Evolutionary conservation across 2,888 invertebrate genomes (phyloP).

Genomic region (Andricus quercusramuli): DNA sequence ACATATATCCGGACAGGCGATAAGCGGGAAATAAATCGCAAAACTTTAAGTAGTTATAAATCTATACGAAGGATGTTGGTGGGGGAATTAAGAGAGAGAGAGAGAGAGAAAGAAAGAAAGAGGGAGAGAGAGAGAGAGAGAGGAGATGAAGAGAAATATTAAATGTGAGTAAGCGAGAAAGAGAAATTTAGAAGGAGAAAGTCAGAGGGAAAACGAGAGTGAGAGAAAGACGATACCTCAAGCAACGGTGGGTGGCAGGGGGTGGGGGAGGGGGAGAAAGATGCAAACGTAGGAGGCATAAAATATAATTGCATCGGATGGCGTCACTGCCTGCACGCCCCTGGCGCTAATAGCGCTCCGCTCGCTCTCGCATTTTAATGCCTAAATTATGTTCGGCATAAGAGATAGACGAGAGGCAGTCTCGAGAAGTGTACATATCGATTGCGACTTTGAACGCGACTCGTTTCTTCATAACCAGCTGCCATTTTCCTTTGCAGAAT

Average conservation of each 20-base stretch:
- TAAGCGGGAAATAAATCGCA: conserved; percentile 78
- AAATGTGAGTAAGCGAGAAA: conserved; percentile 42
- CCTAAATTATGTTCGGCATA: conserved; percentile 76
- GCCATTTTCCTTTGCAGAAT: neutral
- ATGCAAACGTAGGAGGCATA: conserved; percentile 74
- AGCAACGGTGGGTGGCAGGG: conserved; percentile 19
- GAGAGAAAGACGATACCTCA: conserved; percentile 51
- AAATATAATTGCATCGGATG: conserved; percentile 78
- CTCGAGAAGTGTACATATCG: conserved; percentile 57
- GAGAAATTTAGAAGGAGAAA: conserved; percentile 46
- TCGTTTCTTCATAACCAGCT: neutral
- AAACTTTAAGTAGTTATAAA: conserved; percentile 79
- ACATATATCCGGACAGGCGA: conserved; percentile 75
- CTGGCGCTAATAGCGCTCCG: conserved; percentile 72
- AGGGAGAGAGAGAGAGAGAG: conserved; percentile 48
- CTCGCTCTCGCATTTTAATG: conserved; percentile 76
- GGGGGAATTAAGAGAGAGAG: conserved; percentile 57
- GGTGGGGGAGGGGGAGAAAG: conserved; percentile 47
- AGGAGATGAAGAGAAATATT: conserved; percentile 50
- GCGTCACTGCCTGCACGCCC: conserved; percentile 73
- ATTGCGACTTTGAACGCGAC: conserved; percentile 50
- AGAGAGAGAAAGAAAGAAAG: conserved; percentile 50
- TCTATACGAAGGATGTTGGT: conserved; percentile 74
- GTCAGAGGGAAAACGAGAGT: conserved; percentile 48
- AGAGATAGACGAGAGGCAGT: conserved; percentile 70